These are phyloP conservation scores for Eptesicus fuscus DNA, from an alignment of 2,113 vertebrate genomes.

Conservation along the genomic window DNA sequence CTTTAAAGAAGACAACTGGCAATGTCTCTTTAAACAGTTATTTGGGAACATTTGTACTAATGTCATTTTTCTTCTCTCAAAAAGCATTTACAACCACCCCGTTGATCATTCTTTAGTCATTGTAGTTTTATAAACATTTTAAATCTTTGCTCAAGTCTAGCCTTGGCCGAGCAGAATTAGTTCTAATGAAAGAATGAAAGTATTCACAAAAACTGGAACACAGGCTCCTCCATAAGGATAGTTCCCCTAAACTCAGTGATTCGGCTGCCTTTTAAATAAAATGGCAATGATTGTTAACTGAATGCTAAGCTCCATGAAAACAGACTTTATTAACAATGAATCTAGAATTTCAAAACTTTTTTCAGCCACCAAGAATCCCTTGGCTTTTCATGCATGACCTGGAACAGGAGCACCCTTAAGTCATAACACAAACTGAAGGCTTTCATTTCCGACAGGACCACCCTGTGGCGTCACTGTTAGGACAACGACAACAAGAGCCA, in stretches of 20 bases:
- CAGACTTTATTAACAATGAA: not conserved
- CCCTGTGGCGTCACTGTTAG: not conserved
- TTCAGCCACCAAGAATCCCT: not conserved
- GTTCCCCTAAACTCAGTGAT: not conserved
- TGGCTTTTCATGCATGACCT: not conserved
- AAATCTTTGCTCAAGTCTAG: not conserved
- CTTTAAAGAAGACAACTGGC: not conserved
- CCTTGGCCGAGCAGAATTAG: not conserved
- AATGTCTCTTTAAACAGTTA: not conserved
- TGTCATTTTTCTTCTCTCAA: not conserved
- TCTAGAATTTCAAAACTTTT: not conserved
- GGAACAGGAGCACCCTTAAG: not conserved
- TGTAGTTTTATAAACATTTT: conserved; percentile 37
- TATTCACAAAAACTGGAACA: not conserved
- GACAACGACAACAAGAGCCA: not conserved
- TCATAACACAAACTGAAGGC: not conserved
- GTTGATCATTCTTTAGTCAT: not conserved
- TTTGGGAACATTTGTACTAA: not conserved
- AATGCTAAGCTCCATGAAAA: not conserved
- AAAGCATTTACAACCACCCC: not conserved
- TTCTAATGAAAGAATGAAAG: not conserved
- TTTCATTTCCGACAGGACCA: not conserved
- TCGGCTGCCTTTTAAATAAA: conserved; percentile 7
- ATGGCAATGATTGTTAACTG: not conserved
- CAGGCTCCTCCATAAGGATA: not conserved